Conservation (phyloP, 2,888 invertebrate species). For the Andrena bicolor region DNA sequence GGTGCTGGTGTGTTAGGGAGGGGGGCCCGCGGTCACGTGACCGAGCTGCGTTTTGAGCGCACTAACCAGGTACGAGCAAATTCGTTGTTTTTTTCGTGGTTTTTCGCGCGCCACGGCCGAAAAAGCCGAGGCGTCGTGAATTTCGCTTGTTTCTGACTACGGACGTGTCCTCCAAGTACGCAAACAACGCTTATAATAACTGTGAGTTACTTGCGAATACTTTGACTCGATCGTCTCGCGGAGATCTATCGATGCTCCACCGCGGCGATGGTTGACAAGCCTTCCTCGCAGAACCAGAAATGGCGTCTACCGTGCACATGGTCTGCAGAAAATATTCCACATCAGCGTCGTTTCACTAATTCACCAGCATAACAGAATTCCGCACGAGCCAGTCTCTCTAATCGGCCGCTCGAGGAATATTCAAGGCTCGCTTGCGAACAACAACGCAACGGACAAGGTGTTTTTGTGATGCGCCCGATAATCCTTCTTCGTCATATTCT, state of each 20-base stretch:
- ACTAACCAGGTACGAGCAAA: conserved; percentile 89
- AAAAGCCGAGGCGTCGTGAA: conserved; percentile 74
- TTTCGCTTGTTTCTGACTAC: conserved; percentile 71
- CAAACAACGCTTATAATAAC: conserved; percentile 69
- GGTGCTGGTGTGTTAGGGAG: conserved; percentile 66
- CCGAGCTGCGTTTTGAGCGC: conserved; percentile 89
- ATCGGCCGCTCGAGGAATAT: conserved; percentile 49
- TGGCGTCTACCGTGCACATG: conserved; percentile 83
- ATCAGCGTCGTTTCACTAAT: conserved; percentile 48
- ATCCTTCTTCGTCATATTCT: conserved; percentile 56
- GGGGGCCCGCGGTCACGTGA: conserved; percentile 87
- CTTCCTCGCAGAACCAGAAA: conserved; percentile 78
- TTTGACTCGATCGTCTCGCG: conserved; percentile 71
- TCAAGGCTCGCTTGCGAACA: conserved; percentile 44
- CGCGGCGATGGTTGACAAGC: conserved; percentile 81
- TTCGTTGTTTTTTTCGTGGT: conserved; percentile 82
- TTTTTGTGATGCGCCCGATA: conserved; percentile 66
- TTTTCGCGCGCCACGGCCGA: conserved; percentile 76
- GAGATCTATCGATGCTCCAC: conserved; percentile 75
- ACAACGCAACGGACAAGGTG: conserved; percentile 61
- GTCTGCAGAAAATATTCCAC: conserved; percentile 69
- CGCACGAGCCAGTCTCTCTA: conserved; percentile 46
- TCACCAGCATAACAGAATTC: conserved; percentile 40
- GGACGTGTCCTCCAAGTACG: conserved; percentile 72
- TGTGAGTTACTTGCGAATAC: conserved; percentile 76